A percentile compares a stretch with the other conserved stretches of the same genome.
phyloP scores from a whole-genome alignment of 2,888 invertebrate species.

The Drosophila kanekoi region DNA sequence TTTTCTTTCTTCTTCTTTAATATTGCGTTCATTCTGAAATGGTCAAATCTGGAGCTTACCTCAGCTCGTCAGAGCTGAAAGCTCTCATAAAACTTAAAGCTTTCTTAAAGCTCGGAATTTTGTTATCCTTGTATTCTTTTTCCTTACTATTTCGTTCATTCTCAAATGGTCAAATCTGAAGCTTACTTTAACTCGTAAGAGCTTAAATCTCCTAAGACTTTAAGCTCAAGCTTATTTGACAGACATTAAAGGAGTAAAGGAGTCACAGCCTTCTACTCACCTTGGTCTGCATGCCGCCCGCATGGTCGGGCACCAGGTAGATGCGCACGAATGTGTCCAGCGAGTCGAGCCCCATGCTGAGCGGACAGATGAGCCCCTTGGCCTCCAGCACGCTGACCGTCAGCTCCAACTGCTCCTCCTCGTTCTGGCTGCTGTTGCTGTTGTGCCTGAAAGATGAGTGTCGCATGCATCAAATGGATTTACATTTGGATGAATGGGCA shows the following conservation, averaged over 20 bases:
- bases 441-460: conserved; percentile 65
- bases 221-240: background rate
- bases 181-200: too few relatives aligned
- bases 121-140: too few relatives aligned
- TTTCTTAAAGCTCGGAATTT: too few relatives aligned
- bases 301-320: conserved; percentile 90
- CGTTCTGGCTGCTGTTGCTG: conserved; percentile 74
- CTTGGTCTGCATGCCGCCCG: conserved; percentile 89
- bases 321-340: conserved; percentile 92
- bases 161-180: too few relatives aligned
- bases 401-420: conserved; percentile 79
- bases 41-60: too few relatives aligned
- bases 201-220: background rate
- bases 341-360: conserved; percentile 86
- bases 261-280: conserved; percentile 74
- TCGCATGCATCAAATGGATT: too few relatives aligned
- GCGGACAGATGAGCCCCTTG: conserved; percentile 89
- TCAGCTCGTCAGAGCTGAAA: too few relatives aligned
- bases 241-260: background rate
- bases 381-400: conserved; percentile 91
- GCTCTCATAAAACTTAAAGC: too few relatives aligned
- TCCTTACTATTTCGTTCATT: too few relatives aligned
- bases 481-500: conserved; percentile 1
- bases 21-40: too few relatives aligned
- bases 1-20: too few relatives aligned